These are phyloP conservation scores for Trematomus bernacchii DNA, from an alignment of 2,797 vertebrate genomes.

Conservation along the genomic window DNA sequence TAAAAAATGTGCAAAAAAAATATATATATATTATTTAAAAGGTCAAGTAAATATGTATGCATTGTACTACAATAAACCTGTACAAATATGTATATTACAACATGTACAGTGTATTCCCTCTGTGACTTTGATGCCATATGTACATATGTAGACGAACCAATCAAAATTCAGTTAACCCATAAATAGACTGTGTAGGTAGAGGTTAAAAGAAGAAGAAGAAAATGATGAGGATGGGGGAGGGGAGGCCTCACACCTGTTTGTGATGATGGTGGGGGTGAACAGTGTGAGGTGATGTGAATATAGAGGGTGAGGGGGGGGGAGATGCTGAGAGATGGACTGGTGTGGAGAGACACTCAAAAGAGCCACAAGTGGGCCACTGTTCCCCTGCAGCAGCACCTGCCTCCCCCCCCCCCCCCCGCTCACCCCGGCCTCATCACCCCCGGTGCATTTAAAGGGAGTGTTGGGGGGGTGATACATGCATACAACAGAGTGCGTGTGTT, in stretches of 20 bases:
- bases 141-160: conserved; percentile 1
- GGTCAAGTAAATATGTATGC: too few species aligned
- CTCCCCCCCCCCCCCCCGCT: conserved; percentile 65
- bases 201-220: conserved; percentile 13
- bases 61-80: too few species aligned
- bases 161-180: not conserved
- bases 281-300: conserved; percentile 38
- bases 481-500: conserved; percentile 18
- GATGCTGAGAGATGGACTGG: conserved; percentile 34
- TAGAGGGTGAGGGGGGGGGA: not conserved
- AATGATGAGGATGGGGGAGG: conserved; percentile 22
- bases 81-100: too few species aligned
- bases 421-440: conserved; percentile 65
- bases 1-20: too few species aligned
- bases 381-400: conserved; percentile 75
- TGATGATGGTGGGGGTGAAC: conserved; percentile 40
- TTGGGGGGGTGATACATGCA: not conserved
- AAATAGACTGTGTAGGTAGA: not conserved
- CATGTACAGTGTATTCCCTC: too few species aligned
- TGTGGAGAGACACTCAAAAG: conserved; percentile 67
- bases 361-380: conserved; percentile 81
- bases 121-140: too few species aligned
- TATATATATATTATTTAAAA: too few species aligned
- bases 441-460: conserved; percentile 33
- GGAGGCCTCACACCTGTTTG: conserved; percentile 55